phyloP scores from a whole-genome alignment of 2,113 vertebrate species.

The Uria lomvia region DNA sequence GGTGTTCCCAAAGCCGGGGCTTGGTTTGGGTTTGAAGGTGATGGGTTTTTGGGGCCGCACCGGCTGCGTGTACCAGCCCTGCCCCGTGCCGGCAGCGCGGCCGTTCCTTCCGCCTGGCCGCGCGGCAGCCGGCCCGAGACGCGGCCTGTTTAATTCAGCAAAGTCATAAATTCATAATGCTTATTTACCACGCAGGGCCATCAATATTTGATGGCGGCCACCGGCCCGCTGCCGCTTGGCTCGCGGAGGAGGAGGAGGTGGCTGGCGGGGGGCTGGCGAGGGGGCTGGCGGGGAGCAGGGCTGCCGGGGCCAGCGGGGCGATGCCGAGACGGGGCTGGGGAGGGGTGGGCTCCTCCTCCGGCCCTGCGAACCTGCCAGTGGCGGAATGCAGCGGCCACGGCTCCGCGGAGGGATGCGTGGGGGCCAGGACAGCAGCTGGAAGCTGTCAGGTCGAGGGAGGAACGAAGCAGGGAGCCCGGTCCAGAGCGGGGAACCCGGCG shows the following conservation, averaged over 20 bases:
- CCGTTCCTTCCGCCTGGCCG: not conserved
- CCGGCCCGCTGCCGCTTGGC: rapidly evolving
- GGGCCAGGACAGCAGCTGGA: conserved; percentile 4
- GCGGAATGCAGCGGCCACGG: not conserved
- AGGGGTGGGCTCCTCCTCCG: not conserved
- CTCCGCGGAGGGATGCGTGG: not conserved
- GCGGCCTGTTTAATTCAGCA: conserved; percentile 38
- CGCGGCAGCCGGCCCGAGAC: not conserved
- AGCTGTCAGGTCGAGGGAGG: not conserved
- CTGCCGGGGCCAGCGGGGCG: not conserved
- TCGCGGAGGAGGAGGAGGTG: not conserved
- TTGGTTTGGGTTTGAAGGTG: rapidly evolving
- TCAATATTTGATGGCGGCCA: conserved; percentile 45
- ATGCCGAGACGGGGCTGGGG: not conserved
- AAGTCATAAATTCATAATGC: conserved; percentile 62
- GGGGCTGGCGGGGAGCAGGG: not conserved
- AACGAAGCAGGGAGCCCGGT: not conserved
- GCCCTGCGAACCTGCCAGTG: not conserved
- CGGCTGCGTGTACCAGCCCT: not conserved
- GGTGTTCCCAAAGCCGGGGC: not conserved
- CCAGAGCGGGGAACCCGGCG: rapidly evolving
- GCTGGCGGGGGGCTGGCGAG: not conserved
- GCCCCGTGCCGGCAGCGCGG: not conserved
- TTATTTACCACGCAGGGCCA: conserved; percentile 29
- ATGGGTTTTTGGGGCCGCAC: rapidly evolving